A percentile compares a stretch with the other conserved stretches of the same genome.
Evolutionary conservation across 2,797 vertebrate genomes (phyloP).

Genomic region (Falco berigora): DNA sequence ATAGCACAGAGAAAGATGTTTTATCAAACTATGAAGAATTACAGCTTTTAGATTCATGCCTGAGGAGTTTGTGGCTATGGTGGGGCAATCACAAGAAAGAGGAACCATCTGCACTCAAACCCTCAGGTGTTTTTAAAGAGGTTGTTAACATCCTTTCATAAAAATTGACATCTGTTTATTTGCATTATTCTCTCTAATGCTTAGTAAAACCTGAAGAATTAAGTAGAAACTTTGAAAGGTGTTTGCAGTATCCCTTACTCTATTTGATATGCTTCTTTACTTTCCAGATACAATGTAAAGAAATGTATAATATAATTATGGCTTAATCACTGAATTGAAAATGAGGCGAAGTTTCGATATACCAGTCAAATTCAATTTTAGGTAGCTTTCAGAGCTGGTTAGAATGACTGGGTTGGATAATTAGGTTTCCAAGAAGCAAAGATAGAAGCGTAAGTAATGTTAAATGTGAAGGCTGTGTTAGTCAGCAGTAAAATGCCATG

Average conservation of each 20-base stretch:
- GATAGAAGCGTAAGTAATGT: not conserved
- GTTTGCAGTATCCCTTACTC: not conserved
- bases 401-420: not conserved
- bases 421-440: not conserved
- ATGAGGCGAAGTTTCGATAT: not conserved
- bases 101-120: not conserved
- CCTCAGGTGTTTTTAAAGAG: not conserved
- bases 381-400: not conserved
- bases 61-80: not conserved
- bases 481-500: not conserved
- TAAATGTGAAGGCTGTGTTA: not conserved
- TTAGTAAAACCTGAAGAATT: not conserved
- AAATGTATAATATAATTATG: not conserved
- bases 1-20: not conserved
- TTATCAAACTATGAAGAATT: not conserved
- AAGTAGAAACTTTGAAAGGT: not conserved
- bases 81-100: not conserved
- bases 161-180: not conserved
- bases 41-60: not conserved
- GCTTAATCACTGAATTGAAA: not conserved
- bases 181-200: not conserved
- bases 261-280: not conserved
- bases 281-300: not conserved
- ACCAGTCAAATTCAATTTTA: not conserved
- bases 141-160: not conserved